Evolutionary conservation across 2,888 invertebrate species (phyloP).

Genomic region (Aporophyla lueneburgensis): DNA sequence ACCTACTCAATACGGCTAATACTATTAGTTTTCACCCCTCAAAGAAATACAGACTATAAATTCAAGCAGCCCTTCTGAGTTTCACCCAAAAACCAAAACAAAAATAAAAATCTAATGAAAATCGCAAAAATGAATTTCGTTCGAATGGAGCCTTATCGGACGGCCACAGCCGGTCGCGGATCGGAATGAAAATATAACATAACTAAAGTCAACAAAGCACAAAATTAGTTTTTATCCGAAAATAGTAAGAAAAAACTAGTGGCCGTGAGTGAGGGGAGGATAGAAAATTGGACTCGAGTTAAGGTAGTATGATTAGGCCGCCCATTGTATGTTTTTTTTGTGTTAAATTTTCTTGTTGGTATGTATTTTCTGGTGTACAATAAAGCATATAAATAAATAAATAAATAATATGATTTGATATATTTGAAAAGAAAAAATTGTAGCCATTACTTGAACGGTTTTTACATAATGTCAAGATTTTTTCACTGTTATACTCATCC

Average conservation of each 20-base stretch:
- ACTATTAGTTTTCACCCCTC: neutral
- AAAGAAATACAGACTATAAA: conserved; percentile 29
- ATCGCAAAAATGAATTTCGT: conserved; percentile 69
- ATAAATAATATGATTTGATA: too few relatives aligned
- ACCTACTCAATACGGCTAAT: neutral
- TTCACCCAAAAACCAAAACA: conserved; percentile 47
- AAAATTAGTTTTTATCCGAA: conserved; percentile 88
- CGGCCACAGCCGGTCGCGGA: conserved; percentile 73
- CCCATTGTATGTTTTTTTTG: too few relatives aligned
- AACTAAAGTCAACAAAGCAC: conserved; percentile 87
- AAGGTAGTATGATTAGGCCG: too few relatives aligned
- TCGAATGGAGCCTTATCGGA: conserved; percentile 72
- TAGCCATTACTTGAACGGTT: too few relatives aligned
- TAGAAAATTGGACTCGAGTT: conserved; percentile 61
- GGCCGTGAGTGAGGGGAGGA: conserved; percentile 76
- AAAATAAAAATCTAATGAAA: conserved; percentile 68
- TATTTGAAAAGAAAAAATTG: too few relatives aligned
- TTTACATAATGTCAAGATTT: too few relatives aligned
- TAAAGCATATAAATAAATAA: too few relatives aligned
- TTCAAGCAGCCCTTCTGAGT: conserved; percentile 26
- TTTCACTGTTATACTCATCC: too few relatives aligned
- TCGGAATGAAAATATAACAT: conserved; percentile 85
- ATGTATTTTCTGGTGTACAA: too few relatives aligned
- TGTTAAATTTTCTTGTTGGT: too few relatives aligned
- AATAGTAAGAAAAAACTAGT: conserved; percentile 81